Base-by-base conservation (phyloP, 2,797 vertebrate genomes). In the Characodon lateralis region DNA sequence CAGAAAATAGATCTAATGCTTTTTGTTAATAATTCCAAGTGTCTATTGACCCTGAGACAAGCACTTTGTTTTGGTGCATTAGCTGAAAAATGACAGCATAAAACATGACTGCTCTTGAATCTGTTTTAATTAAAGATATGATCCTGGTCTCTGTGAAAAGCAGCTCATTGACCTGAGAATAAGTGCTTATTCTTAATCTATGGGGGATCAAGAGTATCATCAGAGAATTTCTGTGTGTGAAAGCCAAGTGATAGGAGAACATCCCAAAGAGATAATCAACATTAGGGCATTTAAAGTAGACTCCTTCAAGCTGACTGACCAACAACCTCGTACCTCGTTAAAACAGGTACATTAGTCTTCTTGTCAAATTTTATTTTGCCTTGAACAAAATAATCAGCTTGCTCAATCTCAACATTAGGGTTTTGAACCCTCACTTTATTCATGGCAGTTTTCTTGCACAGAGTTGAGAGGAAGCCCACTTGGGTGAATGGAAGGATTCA, bases 41-140 rank as follows among this genome's bases (percentile, higher is more conserved):
- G 81, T 41, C 70, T 53, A 1, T 78, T 72, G 31, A 77, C 43
- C 46, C 26, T 35, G 41, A 72, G 58, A 72, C 55, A 51, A 59
- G 66, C 41, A 18, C 51, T 20, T 53, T 71, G 20, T 81, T 81
- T 79, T 43, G 63, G 58, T 76, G 50, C 61, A 63, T 28, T 53
- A 46, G 28, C 63, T 69, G n/a, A 63, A 59, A 73, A 78, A 72
- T 31, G 31, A 69, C 24, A 50, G 53, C 72, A 72, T 55, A 50
- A 61, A 72, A 46, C 50, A 65, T 39, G 7, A 22, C 58, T 26
- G 22, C 43, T 72, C 46, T 61, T 53, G n/a, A 74, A 74, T 43
- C 48, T 35, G 35, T 63, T 69, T 76, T 73, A 63, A 70, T 70
- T 73, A 55, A 76, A 63, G 39, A 68, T 50, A 48, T 26, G 41